Evolutionary conservation across 2,888 invertebrate genomes (phyloP).

Genomic region (Chorisops tibialis): DNA sequence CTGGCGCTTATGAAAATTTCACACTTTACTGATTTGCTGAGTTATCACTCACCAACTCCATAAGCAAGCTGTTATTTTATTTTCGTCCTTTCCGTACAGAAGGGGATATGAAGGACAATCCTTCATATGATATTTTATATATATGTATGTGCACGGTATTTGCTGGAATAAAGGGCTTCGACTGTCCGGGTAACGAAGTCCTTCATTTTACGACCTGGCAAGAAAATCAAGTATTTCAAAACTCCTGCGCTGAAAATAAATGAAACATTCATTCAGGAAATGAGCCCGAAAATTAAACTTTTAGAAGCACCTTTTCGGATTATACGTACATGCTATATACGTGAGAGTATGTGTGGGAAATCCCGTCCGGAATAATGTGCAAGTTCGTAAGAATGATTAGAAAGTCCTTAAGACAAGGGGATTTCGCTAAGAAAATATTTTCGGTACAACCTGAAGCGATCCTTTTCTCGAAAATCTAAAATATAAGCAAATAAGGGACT

Average conservation of each 20-base stretch:
- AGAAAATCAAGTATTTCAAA: slow-evolving; percentile 8
- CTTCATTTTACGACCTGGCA: background rate
- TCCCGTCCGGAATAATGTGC: background rate
- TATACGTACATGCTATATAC: slow-evolving; percentile 3
- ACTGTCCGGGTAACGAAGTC: background rate
- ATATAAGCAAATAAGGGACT: slow-evolving; percentile 1
- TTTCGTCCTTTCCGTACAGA: background rate
- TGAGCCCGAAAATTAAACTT: slow-evolving; percentile 29
- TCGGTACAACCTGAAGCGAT: background rate
- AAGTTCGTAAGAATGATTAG: slow-evolving; percentile 4
- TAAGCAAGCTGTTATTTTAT: slow-evolving; percentile 19
- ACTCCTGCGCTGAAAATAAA: slow-evolving; percentile 18
- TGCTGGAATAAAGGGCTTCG: no score
- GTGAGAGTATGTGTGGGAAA: no score
- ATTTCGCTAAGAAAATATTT: slow-evolving; percentile 6
- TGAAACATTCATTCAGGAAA: slow-evolving; percentile 29
- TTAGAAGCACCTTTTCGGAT: background rate
- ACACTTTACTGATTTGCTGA: slow-evolving; percentile 29
- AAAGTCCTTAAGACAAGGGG: background rate
- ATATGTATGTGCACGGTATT: background rate
- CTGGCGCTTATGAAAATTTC: slow-evolving; percentile 30
- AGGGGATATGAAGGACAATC: slow-evolving; percentile 1
- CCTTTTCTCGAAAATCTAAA: background rate
- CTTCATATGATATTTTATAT: slow-evolving; percentile 8
- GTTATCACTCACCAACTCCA: slow-evolving; percentile 23